These are phyloP conservation scores for Andricus quercusramuli DNA, from an alignment of 2,888 invertebrate genomes.

Conservation along the genomic window DNA sequence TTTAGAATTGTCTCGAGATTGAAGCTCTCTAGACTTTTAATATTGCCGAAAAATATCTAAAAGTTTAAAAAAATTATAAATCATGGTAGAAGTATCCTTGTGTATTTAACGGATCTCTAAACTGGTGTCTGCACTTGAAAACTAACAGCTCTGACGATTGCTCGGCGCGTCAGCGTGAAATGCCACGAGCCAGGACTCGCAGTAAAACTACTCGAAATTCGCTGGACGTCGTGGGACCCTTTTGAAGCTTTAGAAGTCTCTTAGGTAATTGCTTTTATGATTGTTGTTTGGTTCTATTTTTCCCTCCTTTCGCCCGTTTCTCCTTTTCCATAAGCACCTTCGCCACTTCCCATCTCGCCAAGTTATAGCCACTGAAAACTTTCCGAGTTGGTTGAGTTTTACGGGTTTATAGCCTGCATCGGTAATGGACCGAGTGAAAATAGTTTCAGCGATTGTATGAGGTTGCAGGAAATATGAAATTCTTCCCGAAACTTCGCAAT, in stretches of 20 bases:
- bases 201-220: constrained; percentile 46
- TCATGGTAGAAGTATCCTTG: constrained; percentile 3
- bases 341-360: constrained; percentile 19
- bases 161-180: constrained; percentile 48
- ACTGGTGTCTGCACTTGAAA: constrained; percentile 43
- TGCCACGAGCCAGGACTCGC: constrained; percentile 52
- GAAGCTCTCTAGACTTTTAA: background rate
- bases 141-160: constrained; percentile 44
- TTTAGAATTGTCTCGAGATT: background rate
- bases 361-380: constrained; percentile 33
- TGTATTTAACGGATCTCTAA: constrained; percentile 39
- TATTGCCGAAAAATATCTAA: background rate
- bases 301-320: background rate
- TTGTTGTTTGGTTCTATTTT: constrained; percentile 16
- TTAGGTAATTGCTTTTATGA: constrained; percentile 36
- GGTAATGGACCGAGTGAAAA: constrained; percentile 30
- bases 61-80: background rate
- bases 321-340: constrained; percentile 2
- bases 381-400: constrained; percentile 26
- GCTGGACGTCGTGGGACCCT: constrained; percentile 41
- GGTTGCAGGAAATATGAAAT: background rate
- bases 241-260: constrained; percentile 24
- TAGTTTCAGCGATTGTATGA: constrained; percentile 1
- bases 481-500: background rate
- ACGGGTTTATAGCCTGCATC: constrained; percentile 19